A percentile compares a stretch with the other conserved stretches of the same genome.
phyloP scores from a whole-genome alignment of 1,140 invertebrate genomes.

The Drosophila neocordata region DNA sequence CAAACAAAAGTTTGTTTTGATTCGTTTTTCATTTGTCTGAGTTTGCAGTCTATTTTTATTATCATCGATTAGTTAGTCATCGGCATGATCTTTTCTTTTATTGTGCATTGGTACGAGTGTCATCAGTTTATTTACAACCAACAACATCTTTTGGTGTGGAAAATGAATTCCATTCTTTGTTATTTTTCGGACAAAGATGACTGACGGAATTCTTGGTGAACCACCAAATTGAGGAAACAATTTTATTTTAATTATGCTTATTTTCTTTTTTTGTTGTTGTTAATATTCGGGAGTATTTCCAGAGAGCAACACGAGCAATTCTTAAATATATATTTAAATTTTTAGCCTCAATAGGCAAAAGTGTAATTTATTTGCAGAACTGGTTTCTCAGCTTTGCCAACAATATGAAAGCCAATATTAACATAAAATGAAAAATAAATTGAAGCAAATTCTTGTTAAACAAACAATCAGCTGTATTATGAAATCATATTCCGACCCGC shows the following conservation, averaged over 20 bases:
- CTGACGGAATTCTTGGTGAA: background rate
- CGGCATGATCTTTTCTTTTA: background rate
- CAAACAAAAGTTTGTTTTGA: background rate
- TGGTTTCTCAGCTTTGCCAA: background rate
- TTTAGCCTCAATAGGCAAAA: background rate
- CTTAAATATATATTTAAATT: slow-evolving; percentile 2
- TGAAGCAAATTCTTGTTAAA: slow-evolving; percentile 49
- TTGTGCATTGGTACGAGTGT: background rate
- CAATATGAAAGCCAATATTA: background rate
- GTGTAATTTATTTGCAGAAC: background rate
- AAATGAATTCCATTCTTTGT: background rate
- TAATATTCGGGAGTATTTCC: background rate
- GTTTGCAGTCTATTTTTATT: background rate
- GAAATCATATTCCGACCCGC: background rate
- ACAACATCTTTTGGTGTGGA: background rate
- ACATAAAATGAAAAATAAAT: background rate
- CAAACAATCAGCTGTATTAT: slow-evolving; percentile 29
- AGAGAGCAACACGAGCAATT: background rate
- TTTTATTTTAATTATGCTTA: slow-evolving; percentile 7
- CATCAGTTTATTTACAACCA: slow-evolving; percentile 3
- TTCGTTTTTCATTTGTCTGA: background rate
- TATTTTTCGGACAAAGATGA: background rate
- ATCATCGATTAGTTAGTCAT: slow-evolving; percentile 3
- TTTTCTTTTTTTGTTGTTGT: background rate
- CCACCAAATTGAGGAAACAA: slow-evolving; percentile 49